Evolutionary conservation across 2,797 vertebrate species (phyloP), one percentile per base, ranked within the genome.

Genomic region (Rhynchonycteris naso): DNA sequence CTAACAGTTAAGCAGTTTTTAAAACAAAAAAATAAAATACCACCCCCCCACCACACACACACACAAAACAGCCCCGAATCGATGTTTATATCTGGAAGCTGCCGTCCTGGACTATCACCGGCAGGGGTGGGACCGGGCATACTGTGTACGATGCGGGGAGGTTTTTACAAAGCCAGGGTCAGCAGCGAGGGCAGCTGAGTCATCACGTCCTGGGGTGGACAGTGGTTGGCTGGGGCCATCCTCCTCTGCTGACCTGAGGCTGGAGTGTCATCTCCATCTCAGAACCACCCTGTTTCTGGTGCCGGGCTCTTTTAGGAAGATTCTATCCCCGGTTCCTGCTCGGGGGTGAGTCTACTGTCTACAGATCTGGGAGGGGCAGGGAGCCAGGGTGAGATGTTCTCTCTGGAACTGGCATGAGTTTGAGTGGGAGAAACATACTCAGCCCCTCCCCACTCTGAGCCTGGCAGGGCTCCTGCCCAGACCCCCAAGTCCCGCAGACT

Each of bases 11-110:
- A 94, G 30, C 78, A 74, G 58, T 66, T 95, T 43, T 16, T 54
- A 78, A n/a, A n/a, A n/a, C n/a, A 79, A n/a, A 71, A 28, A 74
- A 43, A 43, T 7, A 43, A n/a, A n/a, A n/a, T n/a, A n/a, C n/a
- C n/a, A 43, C 43, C 43, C 43, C 43, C 43, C 43, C 43, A n/a
- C n/a, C n/a, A n/a, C n/a, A n/a, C 43, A 43, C 43, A 43, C 43
- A 43, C 43, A 43, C 43, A 43, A 43, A 43, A 43, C 43, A 43
- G 43, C 43, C 74, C 61, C n/a, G 14, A 59, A 63, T 33, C 30
- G 76, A 63, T 30, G 78, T 81, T 74, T 76, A 81, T 87, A 94
- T 82, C 72, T 68, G 30, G 33, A 13, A 78, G 86, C 50, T 93
- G 47, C 89, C 69, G 35, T n/a, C 80, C 81, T 59, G 56, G 30